Evolutionary conservation across 2,888 invertebrate genomes (phyloP), one percentile per base, ranked within the genome.

Genomic region (Lymantria monacha): DNA sequence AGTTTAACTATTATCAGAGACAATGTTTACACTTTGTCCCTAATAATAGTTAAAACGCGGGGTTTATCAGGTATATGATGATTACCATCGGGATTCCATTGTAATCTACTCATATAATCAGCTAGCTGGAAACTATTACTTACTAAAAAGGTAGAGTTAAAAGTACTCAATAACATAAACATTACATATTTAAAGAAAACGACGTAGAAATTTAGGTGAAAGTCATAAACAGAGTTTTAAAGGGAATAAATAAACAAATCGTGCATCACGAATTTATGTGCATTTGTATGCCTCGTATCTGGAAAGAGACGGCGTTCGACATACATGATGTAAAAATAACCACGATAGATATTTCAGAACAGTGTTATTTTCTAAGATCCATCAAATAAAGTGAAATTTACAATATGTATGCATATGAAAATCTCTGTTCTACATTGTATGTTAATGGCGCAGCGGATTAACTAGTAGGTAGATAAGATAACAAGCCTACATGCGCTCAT

Each of bases 381-480:
- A 44, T 61, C 57, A 60, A 61, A 63, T 57, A 58, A 57, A 48
- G 56, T 52, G 48, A 56, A 53, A 58, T 53, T 60, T 69, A 62
- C 63, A 61, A 63, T 57, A 48, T 65, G 57, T 56, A 11, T 9
- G 57, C 64, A 70, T 82, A 83, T 74, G 76, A 75, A 79, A 81
- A 84, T 73, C 66, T 70, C 61, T 74, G 77, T 54, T 74, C 76
- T 70, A 77, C 67, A 74, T 77, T 74, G 74, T 76, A 65, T 80
- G 76, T 81, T 84, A 83, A 85, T 84, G 85, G 82, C 79, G 72
- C 79, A 77, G 63, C 64, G 73, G 76, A 79, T 82, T 80, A 79
- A 72, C 79, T 66, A 75, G 72, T 76, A 73, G 71, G 69, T 74
- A 80, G 85, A 88, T 87, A 84, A 87, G 83, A 88, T 87, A 87